These are phyloP conservation scores for Motacilla alba DNA, from an alignment of 2,113 vertebrate species.

Conservation along the genomic window DNA sequence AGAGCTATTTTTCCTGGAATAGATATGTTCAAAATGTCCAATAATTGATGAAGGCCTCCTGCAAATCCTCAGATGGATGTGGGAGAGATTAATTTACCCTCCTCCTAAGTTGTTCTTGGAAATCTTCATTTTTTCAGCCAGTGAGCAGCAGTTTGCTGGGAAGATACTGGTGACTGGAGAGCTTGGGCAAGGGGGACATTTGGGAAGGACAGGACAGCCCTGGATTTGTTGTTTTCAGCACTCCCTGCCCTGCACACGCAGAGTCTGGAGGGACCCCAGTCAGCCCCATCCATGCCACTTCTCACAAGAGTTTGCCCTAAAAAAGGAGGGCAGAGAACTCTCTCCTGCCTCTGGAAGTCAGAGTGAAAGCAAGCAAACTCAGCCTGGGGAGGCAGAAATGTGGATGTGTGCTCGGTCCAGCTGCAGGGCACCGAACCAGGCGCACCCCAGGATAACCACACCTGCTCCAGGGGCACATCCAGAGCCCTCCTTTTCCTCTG, in stretches of 20 bases:
- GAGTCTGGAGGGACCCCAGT: not conserved
- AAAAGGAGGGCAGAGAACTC: not conserved
- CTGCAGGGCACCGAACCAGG: not conserved
- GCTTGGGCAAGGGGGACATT: not conserved
- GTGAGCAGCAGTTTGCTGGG: not conserved
- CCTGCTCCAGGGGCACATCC: not conserved
- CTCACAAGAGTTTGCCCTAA: not conserved
- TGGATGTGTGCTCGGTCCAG: rapidly evolving
- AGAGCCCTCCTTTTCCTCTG: not conserved
- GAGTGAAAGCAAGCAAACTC: not conserved
- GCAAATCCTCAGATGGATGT: conserved; percentile 10
- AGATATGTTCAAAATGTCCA: conserved; percentile 36
- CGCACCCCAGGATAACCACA: rapidly evolving
- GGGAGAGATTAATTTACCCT: not conserved
- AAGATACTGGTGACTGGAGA: not conserved
- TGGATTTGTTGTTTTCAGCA: not conserved
- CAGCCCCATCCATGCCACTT: not conserved
- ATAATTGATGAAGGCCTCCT: conserved; percentile 46
- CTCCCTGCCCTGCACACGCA: not conserved
- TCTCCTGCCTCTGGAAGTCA: not conserved
- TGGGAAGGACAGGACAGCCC: not conserved
- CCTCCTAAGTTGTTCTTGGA: not conserved
- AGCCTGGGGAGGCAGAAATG: not conserved
- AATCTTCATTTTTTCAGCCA: not conserved
- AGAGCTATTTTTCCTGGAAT: conserved; percentile 52